These are phyloP conservation scores for Heteromyza rotundicornis DNA, from an alignment of 2,888 invertebrate species.

Conservation along the genomic window DNA sequence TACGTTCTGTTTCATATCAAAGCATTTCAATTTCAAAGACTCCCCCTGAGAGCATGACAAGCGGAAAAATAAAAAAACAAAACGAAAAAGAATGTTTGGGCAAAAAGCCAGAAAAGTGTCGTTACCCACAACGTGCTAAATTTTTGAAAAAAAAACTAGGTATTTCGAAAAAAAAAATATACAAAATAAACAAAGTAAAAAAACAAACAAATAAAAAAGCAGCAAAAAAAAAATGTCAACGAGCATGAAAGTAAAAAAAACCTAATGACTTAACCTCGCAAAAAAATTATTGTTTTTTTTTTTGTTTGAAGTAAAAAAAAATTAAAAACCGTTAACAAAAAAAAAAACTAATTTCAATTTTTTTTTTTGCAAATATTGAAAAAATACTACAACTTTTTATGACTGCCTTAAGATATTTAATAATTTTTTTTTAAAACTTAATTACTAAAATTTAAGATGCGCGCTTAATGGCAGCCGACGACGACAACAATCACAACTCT, in stretches of 20 bases:
- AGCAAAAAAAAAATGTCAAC: constrained; percentile 20
- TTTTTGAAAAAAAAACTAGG: not conserved
- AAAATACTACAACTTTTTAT: no score
- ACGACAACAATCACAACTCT: not conserved
- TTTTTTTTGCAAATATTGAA: not conserved
- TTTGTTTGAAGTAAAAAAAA: no score
- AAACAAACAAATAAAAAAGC: constrained; percentile 19
- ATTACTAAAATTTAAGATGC: not conserved
- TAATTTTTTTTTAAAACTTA: not conserved
- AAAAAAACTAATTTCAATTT: constrained; percentile 22
- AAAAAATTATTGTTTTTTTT: no score
- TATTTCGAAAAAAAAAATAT: no score
- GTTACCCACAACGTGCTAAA: not conserved
- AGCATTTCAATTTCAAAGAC: not conserved
- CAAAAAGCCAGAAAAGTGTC: not conserved
- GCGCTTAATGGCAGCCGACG: not conserved
- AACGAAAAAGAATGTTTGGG: no score
- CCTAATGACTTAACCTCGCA: constrained; percentile 20
- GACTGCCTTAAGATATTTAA: not conserved
- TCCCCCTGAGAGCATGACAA: not conserved
- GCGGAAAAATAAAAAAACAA: no score
- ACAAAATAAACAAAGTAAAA: not conserved
- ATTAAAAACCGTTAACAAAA: constrained; percentile 7
- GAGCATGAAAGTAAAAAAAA: constrained; percentile 8
- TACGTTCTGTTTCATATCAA: no score